Evolutionary conservation across 2,888 invertebrate genomes (phyloP).

Genomic region (Dryobota labecula): DNA sequence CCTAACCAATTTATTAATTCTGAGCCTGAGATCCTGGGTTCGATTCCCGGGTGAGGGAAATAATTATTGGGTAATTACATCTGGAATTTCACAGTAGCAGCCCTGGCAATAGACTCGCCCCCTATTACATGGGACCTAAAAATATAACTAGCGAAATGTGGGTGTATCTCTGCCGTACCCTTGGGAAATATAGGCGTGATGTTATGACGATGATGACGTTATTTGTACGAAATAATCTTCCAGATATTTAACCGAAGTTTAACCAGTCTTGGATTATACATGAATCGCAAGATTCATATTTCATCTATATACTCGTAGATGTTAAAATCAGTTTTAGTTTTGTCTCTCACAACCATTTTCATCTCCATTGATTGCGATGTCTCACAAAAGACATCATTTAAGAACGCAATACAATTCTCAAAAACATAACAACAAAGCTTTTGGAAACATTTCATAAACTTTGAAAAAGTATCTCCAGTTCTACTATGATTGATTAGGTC

Average conservation of each 20-base stretch:
- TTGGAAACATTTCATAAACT: constrained; percentile 19
- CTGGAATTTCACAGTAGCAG: too few species aligned
- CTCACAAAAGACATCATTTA: neutral
- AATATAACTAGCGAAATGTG: too few species aligned
- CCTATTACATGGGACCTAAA: too few species aligned
- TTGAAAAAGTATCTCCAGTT: constrained; percentile 21
- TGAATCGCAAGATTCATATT: neutral
- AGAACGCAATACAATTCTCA: neutral
- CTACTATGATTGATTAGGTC: constrained; percentile 59
- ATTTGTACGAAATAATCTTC: too few species aligned
- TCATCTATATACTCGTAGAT: neutral
- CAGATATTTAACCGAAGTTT: neutral
- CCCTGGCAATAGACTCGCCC: too few species aligned
- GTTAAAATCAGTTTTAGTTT: neutral
- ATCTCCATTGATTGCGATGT: neutral
- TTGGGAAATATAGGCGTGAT: too few species aligned
- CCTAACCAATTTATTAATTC: too few species aligned
- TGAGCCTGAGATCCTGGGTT: too few species aligned
- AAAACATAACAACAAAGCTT: constrained; percentile 14
- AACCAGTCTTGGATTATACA: neutral
- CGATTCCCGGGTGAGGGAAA: too few species aligned
- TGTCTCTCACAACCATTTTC: neutral
- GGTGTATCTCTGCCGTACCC: too few species aligned
- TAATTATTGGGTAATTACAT: too few species aligned
- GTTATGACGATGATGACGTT: too few species aligned